Conservation (phyloP, 92 coral and sea anemone species). For the Umimayanthus chanpuru region DNA sequence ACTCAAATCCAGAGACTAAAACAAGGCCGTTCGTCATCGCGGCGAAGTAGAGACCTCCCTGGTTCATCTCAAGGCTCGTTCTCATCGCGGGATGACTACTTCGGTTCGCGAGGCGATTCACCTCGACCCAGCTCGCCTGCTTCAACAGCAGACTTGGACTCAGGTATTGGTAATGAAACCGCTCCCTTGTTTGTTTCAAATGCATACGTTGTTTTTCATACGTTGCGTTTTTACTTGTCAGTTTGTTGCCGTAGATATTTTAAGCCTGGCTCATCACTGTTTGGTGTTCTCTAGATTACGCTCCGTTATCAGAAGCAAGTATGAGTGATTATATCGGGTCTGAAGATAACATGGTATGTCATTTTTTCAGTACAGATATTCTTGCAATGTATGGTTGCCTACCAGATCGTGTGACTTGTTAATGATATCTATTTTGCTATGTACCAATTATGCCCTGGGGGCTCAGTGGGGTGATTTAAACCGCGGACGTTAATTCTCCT, state of each 20-base stretch:
- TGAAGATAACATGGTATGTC: conserved; percentile 88
- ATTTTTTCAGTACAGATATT: neutral
- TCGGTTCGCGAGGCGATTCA: conserved; percentile 73
- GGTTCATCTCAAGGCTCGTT: conserved; percentile 60
- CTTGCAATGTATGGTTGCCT: neutral
- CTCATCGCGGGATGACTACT: conserved; percentile 61
- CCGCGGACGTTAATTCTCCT: too few species aligned
- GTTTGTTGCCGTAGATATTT: neutral
- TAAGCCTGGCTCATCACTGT: neutral
- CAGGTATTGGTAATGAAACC: conserved; percentile 69
- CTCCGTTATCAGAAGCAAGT: conserved; percentile 83
- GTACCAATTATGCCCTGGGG: neutral
- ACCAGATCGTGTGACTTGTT: neutral
- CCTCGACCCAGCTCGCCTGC: conserved; percentile 91
- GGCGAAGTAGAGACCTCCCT: conserved; percentile 77
- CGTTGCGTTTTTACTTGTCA: neutral
- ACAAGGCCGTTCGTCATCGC: conserved; percentile 91
- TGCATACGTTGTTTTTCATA: conserved; percentile 19
- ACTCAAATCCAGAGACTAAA: conserved; percentile 92
- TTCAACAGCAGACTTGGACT: conserved; percentile 83
- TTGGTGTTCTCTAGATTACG: conserved; percentile 66
- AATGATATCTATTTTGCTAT: neutral
- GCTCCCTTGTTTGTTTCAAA: neutral
- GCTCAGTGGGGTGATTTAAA: too few species aligned
- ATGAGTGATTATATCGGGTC: conserved; percentile 87